Evolutionary conservation across 2,888 invertebrate genomes (phyloP), one percentile per base, ranked within the genome.

Genomic region (Trichogramma evanescens): DNA sequence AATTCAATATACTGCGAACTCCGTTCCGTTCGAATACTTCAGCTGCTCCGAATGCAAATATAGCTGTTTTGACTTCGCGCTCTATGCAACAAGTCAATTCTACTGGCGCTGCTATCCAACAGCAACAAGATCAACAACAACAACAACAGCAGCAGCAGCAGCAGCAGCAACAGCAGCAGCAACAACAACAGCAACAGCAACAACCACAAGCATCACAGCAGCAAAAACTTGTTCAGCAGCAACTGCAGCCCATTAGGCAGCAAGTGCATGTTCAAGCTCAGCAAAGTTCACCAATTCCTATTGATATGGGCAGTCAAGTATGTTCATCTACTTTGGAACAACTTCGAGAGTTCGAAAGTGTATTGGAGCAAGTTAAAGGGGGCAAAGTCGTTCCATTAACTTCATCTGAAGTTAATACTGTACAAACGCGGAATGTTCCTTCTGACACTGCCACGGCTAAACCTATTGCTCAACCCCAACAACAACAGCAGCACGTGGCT

Each of bases 311-410:
- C 52, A 39, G 7, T 10, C 74, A 74, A 58, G 84, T 89, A 70
- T 89, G 89, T 72, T 86, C 89, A 0, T 88, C 88, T 0, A 89
- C 89, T 0, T 77, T 63, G 89, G 89, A 91, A 74, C 90, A 90
- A 70, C 74, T 91, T 6, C 79, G 89, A 58, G 91, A 91, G 72
- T 91, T 91, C 69, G 90, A 91, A 72, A 86, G 89, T 79, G 89
- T 91, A 0, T 79, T 90, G 62, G 89, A 90, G 71, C 89, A 89
- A 79, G 89, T 91, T 0, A 89, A 89, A 72, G 89, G 89, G 74
- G 80, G 89, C 63, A 88, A 88, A 68, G 87, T 84, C 39, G 85
- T 84, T 4, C 84, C 84, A 65, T 73, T 72, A 40, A 64, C 70
- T n/a, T 63, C 69, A 4, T 65, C 73, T 1, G 63, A 65, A 3